phyloP scores from a whole-genome alignment of 2,888 invertebrate genomes.

The Caenorhabditis sp. region DNA sequence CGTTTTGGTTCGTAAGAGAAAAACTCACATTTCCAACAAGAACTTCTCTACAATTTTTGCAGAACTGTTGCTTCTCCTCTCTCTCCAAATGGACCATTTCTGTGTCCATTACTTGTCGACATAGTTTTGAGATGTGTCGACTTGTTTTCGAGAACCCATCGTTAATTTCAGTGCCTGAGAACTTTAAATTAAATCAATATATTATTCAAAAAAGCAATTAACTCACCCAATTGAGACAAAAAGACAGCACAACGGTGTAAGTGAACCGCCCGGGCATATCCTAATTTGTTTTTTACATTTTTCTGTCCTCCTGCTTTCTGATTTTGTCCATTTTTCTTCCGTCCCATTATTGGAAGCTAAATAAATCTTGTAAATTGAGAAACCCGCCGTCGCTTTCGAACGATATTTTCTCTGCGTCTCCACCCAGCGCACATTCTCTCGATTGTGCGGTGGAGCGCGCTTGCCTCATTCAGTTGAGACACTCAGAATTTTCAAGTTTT shows the following conservation, averaged over 20 bases:
- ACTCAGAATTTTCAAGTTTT: not conserved
- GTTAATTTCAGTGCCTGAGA: conserved; percentile 42
- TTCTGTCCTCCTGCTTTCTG: conserved; percentile 18
- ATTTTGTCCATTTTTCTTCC: conserved; percentile 9
- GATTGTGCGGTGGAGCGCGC: not conserved
- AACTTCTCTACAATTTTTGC: conserved; percentile 69
- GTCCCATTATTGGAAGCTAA: conserved; percentile 5
- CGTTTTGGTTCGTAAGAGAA: not conserved
- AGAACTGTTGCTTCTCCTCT: conserved; percentile 64
- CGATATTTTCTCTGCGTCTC: conserved; percentile 25
- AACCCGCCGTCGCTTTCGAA: conserved; percentile 13
- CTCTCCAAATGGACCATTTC: conserved; percentile 65
- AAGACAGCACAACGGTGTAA: conserved; percentile 44
- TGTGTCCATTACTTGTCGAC: conserved; percentile 66
- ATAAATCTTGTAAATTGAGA: conserved; percentile 29
- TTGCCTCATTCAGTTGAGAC: conserved; percentile 8
- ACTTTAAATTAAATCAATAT: not conserved
- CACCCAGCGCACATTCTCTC: conserved; percentile 10
- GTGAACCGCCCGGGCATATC: conserved; percentile 46
- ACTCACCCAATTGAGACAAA: conserved; percentile 47
- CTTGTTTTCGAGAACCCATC: conserved; percentile 68
- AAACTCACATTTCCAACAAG: conserved; percentile 52
- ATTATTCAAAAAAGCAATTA: not conserved
- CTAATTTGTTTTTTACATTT: conserved; percentile 38
- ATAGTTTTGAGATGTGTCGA: conserved; percentile 58